Evolutionary conservation across 2,888 invertebrate genomes (phyloP), one percentile per base, ranked within the genome.

Genomic region (Carpatolechia fugitivella): DNA sequence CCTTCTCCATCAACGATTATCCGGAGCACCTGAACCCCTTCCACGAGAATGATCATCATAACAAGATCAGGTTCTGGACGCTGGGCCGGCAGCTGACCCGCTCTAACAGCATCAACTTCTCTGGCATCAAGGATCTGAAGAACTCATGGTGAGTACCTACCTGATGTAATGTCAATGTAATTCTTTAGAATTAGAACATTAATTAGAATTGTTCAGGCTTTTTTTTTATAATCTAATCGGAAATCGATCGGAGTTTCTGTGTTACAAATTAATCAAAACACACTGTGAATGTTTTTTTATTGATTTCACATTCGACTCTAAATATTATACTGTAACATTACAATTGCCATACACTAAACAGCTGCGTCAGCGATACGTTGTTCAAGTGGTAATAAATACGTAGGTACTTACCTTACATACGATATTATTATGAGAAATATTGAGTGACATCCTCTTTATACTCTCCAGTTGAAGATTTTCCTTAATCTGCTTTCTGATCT

Each of bases 1-100:
- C 88, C 36, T 65, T 88, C 62, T 93, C 93, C 49, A 91, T 93
- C 66, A 91, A 93, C 75, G 92, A 95, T 77, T 95, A 95, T 78
- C 95, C 95, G 46, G 94, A 95, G 72, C 94, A 95, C 76, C 86
- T 95, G 61, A 95, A 95, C 82, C 95, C 95, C 18, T 95, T 95
- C 78, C 92, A 92, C 61, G 94, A 94, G 66, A 93, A 93, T 53
- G 92, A 92, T 62, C 91, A 92, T 74, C 92, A 93, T 70, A 92
- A 91, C 69, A 91, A 91, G 68, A 86, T 93, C 60, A 78, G 92
- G 53, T 93, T 93, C 76, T 93, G 92, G 92, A 91, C 91, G 16
- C 80, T 92, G 24, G 91, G 91, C 41, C 85, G 83, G 63, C 91
- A 91, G 68, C 83, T 91, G 41, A 80, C 71, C 56, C 82, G 92